Conservation (phyloP, 2,113 vertebrate species). For the Carassius carassius region DNA sequence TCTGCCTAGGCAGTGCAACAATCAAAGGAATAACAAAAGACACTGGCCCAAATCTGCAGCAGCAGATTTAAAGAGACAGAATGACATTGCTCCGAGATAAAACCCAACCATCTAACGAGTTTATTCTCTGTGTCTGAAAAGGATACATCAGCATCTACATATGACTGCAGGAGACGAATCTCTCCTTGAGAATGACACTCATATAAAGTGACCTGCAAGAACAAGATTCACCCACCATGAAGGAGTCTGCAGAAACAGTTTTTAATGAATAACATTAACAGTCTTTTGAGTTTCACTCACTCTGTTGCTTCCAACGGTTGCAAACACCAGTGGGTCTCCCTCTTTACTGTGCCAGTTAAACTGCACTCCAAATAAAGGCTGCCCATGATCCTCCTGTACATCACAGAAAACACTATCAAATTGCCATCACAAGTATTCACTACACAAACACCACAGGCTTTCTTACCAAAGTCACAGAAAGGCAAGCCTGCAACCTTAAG, state of each 20-base stretch:
- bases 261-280: no score
- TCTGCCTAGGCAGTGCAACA: constrained; percentile 79
- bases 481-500: no score
- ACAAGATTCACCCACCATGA: neutral
- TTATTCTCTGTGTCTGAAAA: no score
- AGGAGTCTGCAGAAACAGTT: neutral
- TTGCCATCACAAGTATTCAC: neutral
- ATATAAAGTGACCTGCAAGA: constrained; percentile 90
- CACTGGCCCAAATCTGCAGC: neutral
- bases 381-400: constrained; percentile 92
- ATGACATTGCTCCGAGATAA: no score
- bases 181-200: constrained; percentile 99
- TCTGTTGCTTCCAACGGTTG: constrained; percentile 97
- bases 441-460: neutral
- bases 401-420: neutral
- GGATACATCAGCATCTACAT: constrained; percentile 98
- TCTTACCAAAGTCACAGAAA: neutral
- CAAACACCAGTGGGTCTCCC: constrained; percentile 96
- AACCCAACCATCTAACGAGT: no score
- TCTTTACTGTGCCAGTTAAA: constrained; percentile 99
- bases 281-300: constrained; percentile 73
- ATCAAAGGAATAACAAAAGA: constrained; percentile 72
- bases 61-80: no score
- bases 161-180: constrained; percentile 91
- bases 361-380: constrained; percentile 96